Evolutionary conservation across 1,140 invertebrate species (phyloP), one percentile per base, ranked within the genome.

Genomic region (Drosophila simulans): DNA sequence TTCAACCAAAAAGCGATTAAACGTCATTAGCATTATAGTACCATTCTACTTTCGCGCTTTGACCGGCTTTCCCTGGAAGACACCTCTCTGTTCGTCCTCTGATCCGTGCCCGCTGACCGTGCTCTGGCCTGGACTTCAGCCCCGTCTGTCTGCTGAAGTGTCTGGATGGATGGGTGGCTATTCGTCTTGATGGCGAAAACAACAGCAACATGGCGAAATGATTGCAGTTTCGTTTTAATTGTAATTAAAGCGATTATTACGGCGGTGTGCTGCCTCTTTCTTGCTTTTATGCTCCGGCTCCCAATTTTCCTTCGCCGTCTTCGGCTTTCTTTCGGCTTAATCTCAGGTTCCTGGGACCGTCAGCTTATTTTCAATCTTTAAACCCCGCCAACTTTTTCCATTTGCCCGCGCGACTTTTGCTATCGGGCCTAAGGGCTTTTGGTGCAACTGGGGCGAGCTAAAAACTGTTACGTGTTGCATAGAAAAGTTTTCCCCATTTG

Each of bases 231-330:
- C 60, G 69, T 56, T 83, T 83, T 79, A 83, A 78, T 78, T 83
- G 74, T 75, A 75, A 78, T 75, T 83, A 83, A 83, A 76, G 70
- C 60, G 80, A 83, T 83, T 83, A 83, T 78, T 83, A 70, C 55
- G 37, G 37, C 42, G 40, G 46, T 34, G 42, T 51, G 56, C 74
- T 45, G 10, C 34, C 20, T 17, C 8, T 12, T 20, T 42, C 35
- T n/a, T n/a, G 42, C n/a, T 10, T 34, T n/a, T 22, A 15, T 8
- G 17, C 27, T 25, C 11, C 3, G 25, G n/a, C 10, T 31, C 46
- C 8, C 48, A 34, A 31, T 57, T 55, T 22, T 60, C 43, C 11
- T 45, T 55, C 52, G 25, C 53, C 17, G 12, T 63, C 48, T 53
- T 77, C 45, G 63, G 59, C 55, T 69, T 20, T 35, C 34, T 39